Percentiles rank a stretch among this genome's conserved stretches.
Conservation (phyloP, 1,140 invertebrate species). For the Wasmannia auropunctata region DNA sequence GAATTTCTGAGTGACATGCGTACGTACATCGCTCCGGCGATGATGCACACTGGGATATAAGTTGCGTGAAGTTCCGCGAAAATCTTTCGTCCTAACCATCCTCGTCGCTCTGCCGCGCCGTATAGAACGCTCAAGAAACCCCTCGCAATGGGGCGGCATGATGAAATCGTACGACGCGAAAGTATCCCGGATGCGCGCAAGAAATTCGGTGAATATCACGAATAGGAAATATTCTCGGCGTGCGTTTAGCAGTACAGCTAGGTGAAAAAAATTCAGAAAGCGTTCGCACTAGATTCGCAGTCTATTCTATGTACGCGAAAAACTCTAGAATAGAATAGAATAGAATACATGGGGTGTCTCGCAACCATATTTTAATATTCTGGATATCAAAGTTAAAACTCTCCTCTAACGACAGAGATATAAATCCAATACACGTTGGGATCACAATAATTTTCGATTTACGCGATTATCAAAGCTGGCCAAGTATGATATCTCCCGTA, state of each 20-base stretch:
- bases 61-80: conserved; percentile 41
- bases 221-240: neutral
- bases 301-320: neutral
- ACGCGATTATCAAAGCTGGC: neutral
- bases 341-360: neutral
- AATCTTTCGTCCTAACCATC: conserved; percentile 33
- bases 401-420: neutral
- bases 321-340: too few species aligned
- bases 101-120: neutral
- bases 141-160: neutral
- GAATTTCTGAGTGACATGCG: conserved; percentile 39
- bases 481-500: neutral
- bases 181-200: conserved; percentile 25
- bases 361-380: neutral
- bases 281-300: neutral
- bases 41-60: conserved; percentile 35
- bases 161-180: conserved; percentile 36
- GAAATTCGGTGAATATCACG: conserved; percentile 34
- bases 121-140: conserved; percentile 21
- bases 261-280: neutral
- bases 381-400: neutral
- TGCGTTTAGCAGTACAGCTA: neutral
- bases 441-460: neutral
- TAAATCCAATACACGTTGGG: neutral
- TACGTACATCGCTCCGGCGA: conserved; percentile 26